phyloP scores from a whole-genome alignment of 2,113 vertebrate genomes.

The Nothobranchius kuhntae region DNA sequence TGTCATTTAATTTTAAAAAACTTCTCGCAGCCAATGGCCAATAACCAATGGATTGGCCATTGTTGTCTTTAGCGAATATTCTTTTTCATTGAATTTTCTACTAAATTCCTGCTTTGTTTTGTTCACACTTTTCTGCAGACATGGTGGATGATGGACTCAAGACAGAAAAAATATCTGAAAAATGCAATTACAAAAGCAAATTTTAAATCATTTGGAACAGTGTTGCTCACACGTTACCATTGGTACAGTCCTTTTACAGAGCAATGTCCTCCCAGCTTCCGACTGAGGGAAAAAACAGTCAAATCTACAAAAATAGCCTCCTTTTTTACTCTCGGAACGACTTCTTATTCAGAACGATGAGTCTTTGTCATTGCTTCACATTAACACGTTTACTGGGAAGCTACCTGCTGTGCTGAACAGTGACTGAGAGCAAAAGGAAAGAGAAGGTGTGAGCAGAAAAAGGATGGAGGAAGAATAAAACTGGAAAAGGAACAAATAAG shows the following conservation, averaged over 20 bases:
- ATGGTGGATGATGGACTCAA: neutral
- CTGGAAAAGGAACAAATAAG: neutral
- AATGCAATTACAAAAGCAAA: too few species aligned
- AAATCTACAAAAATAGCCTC: constrained; percentile 2
- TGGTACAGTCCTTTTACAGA: constrained; percentile 24
- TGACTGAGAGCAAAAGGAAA: neutral
- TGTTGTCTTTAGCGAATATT: too few species aligned
- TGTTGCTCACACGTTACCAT: constrained; percentile 7
- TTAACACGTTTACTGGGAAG: constrained; percentile 34
- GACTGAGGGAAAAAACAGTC: neutral
- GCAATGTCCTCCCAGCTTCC: constrained; percentile 30
- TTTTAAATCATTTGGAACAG: neutral
- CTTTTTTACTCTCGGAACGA: neutral
- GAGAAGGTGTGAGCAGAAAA: neutral
- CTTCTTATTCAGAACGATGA: constrained; percentile 9
- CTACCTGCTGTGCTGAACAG: constrained; percentile 36
- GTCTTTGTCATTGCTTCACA: constrained; percentile 37
- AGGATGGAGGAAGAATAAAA: neutral
- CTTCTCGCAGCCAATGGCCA: too few species aligned
- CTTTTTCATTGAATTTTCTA: too few species aligned
- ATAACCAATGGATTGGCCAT: too few species aligned
- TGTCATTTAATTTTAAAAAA: too few species aligned
- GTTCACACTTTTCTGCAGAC: too few species aligned
- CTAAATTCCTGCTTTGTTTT: too few species aligned
- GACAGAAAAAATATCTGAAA: neutral